Percentiles rank a stretch among this genome's conserved stretches.
Conservation (phyloP, 2,113 vertebrate genomes). For the Phalacrocorax pelagicus region DNA sequence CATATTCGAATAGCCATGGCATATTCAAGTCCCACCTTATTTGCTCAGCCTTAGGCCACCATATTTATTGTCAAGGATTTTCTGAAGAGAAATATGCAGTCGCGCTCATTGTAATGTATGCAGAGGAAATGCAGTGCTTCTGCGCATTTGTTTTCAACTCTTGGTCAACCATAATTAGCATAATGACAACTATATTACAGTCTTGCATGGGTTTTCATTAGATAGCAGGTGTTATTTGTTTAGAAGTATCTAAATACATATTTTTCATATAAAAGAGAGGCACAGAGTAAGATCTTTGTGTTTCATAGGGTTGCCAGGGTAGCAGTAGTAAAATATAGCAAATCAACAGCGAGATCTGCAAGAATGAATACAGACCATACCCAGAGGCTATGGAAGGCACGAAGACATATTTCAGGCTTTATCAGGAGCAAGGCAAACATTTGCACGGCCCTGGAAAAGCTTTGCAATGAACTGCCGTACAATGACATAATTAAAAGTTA, state of each 20-base stretch:
- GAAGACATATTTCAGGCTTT: constrained; percentile 52
- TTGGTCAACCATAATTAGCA: background rate
- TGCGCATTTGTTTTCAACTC: background rate
- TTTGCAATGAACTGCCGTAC: constrained; percentile 43
- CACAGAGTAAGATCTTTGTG: constrained; percentile 34
- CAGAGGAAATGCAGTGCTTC: background rate
- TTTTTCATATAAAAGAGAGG: background rate
- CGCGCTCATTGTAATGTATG: background rate
- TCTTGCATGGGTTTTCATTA: background rate
- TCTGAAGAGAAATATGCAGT: background rate
- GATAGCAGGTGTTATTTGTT: constrained; percentile 11
- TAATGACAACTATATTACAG: background rate
- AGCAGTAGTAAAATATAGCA: constrained; percentile 56
- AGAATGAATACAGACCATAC: constrained; percentile 55
- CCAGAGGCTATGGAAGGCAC: constrained; percentile 43
- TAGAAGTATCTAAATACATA: background rate
- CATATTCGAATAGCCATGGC: background rate
- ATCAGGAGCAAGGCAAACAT: constrained; percentile 47
- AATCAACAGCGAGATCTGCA: constrained; percentile 40
- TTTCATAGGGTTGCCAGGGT: constrained; percentile 48
- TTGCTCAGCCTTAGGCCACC: background rate
- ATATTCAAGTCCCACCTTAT: background rate
- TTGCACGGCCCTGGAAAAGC: constrained; percentile 19
- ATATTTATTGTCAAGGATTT: constrained; percentile 2
- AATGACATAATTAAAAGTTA: constrained; percentile 61